Evolutionary conservation across 1,140 invertebrate species (phyloP), one percentile per base, ranked within the genome.

Genomic region (Drosophila lacteicornis): DNA sequence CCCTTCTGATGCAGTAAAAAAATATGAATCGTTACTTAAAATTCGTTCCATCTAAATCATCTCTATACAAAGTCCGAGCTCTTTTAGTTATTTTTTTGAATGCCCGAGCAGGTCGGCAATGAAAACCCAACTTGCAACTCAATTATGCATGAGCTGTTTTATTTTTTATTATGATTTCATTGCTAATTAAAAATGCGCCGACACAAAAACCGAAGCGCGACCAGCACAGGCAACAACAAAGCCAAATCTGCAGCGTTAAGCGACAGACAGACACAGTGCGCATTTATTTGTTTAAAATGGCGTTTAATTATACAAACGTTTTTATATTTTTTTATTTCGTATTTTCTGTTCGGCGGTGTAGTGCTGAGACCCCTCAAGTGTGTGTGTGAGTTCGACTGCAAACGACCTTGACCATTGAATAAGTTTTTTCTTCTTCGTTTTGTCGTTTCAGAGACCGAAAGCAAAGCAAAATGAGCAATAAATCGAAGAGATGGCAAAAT

Each of bases 321-420:
- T 79, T 75, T 60, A 68, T 43, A 60, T 73, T 42, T 62, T 53
- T 50, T 58, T 71, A 40, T 33, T 40, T 19, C 13, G 15, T 22
- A 25, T 53, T 71, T 59, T 73, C 49, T 73, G 58, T 50, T 19
- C 38, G 25, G 47, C 62, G 61, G n/a, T 70, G n/a, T 70, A 59
- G 40, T 79, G 47, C 45, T 45, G 62, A 22, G 40, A 50, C 62
- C 76, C 33, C 62, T 78, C 43, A 59, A 55, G 47, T 69, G 46
- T 27, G 62, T n/a, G 61, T 56, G 53, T 55, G 46, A 77, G 80
- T 88, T 90, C 79, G 79, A 90, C 85, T 85, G 86, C 86, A 82
- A 82, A 75, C 85, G 85, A 90, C 85, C 85, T 90, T 90, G 85
- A 90, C 85, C 85, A 90, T 90, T 91, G 83, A 90, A 90, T 70